Conservation (phyloP, 2,888 invertebrate species). For the Megaustenia siamemsis region DNA sequence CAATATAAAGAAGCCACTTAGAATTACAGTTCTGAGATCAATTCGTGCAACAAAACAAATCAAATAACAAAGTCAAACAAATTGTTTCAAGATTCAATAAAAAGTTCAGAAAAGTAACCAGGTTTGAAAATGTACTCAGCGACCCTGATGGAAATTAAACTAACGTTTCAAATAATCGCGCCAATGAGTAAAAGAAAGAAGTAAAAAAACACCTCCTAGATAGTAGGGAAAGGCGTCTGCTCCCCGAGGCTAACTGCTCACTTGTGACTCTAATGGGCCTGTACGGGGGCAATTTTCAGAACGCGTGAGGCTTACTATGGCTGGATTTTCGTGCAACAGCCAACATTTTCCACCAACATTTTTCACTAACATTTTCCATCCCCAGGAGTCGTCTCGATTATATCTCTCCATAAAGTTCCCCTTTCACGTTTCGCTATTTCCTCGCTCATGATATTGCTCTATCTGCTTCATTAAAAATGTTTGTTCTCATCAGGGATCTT, state of each 20-base stretch:
- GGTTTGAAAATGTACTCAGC: slow-evolving; percentile 12
- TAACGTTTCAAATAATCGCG: slow-evolving; percentile 18
- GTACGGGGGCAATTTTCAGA: slow-evolving; percentile 18
- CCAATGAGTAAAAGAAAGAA: background rate
- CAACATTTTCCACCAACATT: background rate
- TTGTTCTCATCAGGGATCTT: too few relatives aligned
- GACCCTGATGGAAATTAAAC: slow-evolving; percentile 23
- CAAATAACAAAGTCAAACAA: too few relatives aligned
- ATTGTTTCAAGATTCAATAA: too few relatives aligned
- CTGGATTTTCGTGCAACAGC: background rate
- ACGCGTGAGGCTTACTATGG: slow-evolving; percentile 18
- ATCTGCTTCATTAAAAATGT: background rate
- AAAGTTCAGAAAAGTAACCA: background rate
- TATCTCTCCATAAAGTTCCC: background rate
- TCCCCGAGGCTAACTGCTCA: background rate
- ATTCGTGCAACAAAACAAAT: too few relatives aligned
- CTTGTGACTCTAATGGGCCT: slow-evolving; percentile 27
- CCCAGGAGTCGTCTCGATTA: background rate
- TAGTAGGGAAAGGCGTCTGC: background rate
- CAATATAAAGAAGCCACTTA: too few relatives aligned
- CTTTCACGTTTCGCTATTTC: background rate
- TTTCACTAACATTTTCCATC: background rate
- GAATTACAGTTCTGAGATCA: too few relatives aligned
- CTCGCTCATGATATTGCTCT: background rate
- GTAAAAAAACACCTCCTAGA: background rate